These are phyloP conservation scores for Cyprinella venusta DNA, from an alignment of 2,797 vertebrate species.

Conservation along the genomic window DNA sequence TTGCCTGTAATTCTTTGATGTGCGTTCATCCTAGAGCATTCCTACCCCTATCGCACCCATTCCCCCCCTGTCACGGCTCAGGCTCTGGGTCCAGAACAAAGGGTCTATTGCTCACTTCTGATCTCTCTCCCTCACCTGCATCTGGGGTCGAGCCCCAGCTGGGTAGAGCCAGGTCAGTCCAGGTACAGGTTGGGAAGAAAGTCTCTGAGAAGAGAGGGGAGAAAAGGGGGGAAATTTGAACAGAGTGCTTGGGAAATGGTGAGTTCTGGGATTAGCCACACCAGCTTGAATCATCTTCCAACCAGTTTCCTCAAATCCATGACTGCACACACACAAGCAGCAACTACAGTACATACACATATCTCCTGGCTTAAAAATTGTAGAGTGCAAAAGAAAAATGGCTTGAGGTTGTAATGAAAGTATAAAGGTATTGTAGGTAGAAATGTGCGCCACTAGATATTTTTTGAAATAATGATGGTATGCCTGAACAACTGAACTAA, in stretches of 20 bases:
- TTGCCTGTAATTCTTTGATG: conserved; percentile 57
- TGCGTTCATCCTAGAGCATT: conserved; percentile 54
- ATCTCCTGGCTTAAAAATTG: neutral
- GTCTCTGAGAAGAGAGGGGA: neutral
- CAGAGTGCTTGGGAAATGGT: conserved; percentile 45
- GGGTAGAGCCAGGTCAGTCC: conserved; percentile 23
- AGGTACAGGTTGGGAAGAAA: conserved; percentile 11
- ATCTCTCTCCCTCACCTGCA: conserved; percentile 40
- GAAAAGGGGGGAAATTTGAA: conserved; percentile 31
- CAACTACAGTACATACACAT: neutral
- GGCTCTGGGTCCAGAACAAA: conserved; percentile 57
- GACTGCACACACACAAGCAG: neutral
- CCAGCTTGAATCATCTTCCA: conserved; percentile 11
- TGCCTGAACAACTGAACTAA: neutral
- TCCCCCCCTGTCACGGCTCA: conserved; percentile 44
- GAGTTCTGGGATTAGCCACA: conserved; percentile 41
- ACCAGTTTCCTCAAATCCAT: conserved; percentile 13
- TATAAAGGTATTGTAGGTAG: neutral
- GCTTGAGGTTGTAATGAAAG: neutral
- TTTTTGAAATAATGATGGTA: neutral
- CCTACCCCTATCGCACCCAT: conserved; percentile 56
- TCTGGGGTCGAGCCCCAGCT: conserved; percentile 32
- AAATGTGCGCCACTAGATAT: neutral
- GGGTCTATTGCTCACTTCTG: conserved; percentile 56
- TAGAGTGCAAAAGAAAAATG: neutral